phyloP scores from a whole-genome alignment of 2,888 invertebrate species.

The Acanthosepion pharaonis region DNA sequence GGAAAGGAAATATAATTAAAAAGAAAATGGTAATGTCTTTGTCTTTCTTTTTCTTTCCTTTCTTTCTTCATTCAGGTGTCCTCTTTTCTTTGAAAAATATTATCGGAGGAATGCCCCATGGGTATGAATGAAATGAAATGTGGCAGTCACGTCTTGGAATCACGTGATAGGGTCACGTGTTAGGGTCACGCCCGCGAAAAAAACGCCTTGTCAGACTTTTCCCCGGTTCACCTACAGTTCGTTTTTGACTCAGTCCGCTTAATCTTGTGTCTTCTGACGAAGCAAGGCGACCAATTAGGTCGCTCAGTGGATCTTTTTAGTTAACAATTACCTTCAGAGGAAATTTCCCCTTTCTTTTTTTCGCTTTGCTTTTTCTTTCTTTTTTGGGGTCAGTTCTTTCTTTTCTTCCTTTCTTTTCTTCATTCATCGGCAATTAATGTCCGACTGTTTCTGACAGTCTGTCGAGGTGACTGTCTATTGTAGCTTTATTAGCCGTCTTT shows the following conservation, averaged over 20 bases:
- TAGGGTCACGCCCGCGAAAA: background rate
- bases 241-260: background rate
- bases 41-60: too few species aligned
- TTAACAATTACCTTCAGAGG: too few species aligned
- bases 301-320: background rate
- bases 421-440: conserved; percentile 21
- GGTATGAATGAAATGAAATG: conserved; percentile 21
- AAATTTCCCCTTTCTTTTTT: too few species aligned
- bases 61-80: too few species aligned
- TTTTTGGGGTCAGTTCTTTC: background rate
- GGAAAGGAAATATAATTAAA: background rate
- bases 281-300: background rate
- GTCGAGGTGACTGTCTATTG: background rate
- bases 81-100: too few species aligned
- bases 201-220: background rate
- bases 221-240: background rate
- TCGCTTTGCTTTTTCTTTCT: background rate
- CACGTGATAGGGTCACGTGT: conserved; percentile 8
- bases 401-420: background rate
- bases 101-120: background rate
- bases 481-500: background rate
- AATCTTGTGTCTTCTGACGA: too few species aligned
- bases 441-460: background rate
- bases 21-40: too few species aligned
- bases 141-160: background rate